Base-by-base conservation (phyloP, 2,888 invertebrate species). In the Lagria hirta region DNA sequence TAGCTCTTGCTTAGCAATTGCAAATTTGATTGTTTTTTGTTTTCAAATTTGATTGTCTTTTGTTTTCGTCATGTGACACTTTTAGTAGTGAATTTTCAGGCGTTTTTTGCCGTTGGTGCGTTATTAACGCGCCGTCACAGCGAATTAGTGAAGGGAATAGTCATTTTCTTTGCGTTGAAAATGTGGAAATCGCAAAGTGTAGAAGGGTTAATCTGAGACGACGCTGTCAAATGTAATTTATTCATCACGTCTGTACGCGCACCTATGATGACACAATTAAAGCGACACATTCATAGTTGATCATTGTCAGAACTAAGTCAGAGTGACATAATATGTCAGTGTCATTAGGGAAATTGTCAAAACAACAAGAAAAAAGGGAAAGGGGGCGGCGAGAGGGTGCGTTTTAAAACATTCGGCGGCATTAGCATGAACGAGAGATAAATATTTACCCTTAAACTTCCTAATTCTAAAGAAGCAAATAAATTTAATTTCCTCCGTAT, bases 401-500 rank as follows among this genome's bases (percentile, higher is more conserved):
- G 11, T 7, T 7, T 11, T 5, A 11, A 21, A 6, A 21, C n/a
- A 14, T 21, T 13, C 20, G 13, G 18, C 27, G 26, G 15, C 35
- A 43, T 43, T 36, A 30, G 35, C 35, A 43, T 36, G 43, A 36
- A 29, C 23, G 13, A 4, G 18, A 35, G 41, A 35, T 62, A 62
- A 60, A 61, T 62, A 62, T 58, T 62, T 62, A 52, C 55, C 56
- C 57, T 44, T 42, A 49, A 54, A 58, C 50, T 57, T 54, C 49
- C 52, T 60, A 57, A 55, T 55, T 54, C 54, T 49, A 41, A 50
- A 51, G 60, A 55, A 55, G 58, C 55, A 51, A 64, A 69, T 69
- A 68, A 68, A 69, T 68, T 67, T 63, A 64, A 64, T 65, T 65
- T 61, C 58, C 60, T 58, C 54, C 59, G 58, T 57, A 60, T 64